These are phyloP conservation scores for Acrocephalus scirpaceus DNA, from an alignment of 2,797 vertebrate species.

Conservation along the genomic window DNA sequence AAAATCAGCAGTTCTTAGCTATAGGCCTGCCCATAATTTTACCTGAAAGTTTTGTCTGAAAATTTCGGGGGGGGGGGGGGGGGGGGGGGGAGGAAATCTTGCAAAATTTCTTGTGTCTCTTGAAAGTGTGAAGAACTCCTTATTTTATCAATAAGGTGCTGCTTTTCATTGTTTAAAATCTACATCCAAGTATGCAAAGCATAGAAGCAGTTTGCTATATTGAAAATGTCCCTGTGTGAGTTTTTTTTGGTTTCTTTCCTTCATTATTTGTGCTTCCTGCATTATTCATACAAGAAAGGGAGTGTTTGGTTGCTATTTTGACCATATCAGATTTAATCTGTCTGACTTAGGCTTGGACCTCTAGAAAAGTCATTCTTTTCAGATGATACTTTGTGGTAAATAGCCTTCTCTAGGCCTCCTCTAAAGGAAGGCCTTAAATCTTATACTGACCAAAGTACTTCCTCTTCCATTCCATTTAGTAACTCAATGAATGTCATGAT, in stretches of 20 bases:
- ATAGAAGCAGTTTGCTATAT: background rate
- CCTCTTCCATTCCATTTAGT: background rate
- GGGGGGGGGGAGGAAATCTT: background rate
- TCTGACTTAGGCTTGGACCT: background rate
- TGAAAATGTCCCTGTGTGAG: background rate
- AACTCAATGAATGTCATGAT: background rate
- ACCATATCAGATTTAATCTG: background rate
- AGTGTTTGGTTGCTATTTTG: background rate
- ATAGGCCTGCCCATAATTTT: background rate
- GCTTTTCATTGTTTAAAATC: background rate
- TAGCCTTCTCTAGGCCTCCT: background rate
- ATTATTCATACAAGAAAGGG: background rate
- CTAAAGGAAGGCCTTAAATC: background rate
- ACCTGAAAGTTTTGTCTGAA: background rate
- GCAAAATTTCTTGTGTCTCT: background rate
- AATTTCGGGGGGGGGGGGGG: rapidly evolving
- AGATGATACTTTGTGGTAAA: background rate
- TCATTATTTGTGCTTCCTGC: background rate
- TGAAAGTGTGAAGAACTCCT: background rate
- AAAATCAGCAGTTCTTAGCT: background rate
- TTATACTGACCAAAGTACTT: background rate
- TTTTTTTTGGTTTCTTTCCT: background rate
- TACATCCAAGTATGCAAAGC: background rate
- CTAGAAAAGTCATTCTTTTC: background rate
- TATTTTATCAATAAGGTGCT: background rate